Evolutionary conservation across 23 tunicate species (phyloP).

Genomic region (Halocynthia roretzi): DNA sequence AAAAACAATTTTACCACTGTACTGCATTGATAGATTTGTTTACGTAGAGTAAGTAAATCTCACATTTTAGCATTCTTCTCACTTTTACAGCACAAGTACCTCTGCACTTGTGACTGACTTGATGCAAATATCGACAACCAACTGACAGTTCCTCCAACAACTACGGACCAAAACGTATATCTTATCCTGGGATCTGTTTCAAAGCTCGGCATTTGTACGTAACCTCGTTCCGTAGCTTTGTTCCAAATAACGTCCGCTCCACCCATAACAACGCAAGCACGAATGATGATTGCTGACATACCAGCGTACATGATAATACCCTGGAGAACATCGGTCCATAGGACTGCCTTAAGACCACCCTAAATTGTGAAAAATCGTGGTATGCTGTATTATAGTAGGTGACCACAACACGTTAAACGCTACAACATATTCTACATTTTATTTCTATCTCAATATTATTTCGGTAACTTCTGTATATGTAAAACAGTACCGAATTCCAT

Average conservation of each 20-base stretch:
- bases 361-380: background rate
- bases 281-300: slow-evolving; percentile 26
- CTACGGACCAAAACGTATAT: slow-evolving; percentile 11
- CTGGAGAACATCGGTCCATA: slow-evolving; percentile 50
- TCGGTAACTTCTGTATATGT: too few species aligned
- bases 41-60: background rate
- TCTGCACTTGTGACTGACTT: slow-evolving; percentile 37
- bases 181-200: slow-evolving; percentile 17
- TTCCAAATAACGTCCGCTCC: slow-evolving; percentile 11
- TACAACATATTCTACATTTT: too few species aligned
- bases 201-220: background rate
- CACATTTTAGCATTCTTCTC: slow-evolving; percentile 9
- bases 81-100: slow-evolving; percentile 12
- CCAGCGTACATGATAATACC: slow-evolving; percentile 29
- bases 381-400: too few species aligned
- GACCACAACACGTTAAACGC: too few species aligned
- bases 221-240: slow-evolving; percentile 6
- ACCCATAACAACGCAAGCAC: slow-evolving; percentile 6
- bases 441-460: too few species aligned
- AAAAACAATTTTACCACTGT: too few species aligned
- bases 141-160: background rate
- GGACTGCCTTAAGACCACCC: slow-evolving; percentile 44
- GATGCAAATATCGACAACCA: slow-evolving; percentile 30
- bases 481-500: too few species aligned
- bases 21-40: too few species aligned